phyloP scores from a whole-genome alignment of 2,797 vertebrate species.

The Acanthurus tractus region DNA sequence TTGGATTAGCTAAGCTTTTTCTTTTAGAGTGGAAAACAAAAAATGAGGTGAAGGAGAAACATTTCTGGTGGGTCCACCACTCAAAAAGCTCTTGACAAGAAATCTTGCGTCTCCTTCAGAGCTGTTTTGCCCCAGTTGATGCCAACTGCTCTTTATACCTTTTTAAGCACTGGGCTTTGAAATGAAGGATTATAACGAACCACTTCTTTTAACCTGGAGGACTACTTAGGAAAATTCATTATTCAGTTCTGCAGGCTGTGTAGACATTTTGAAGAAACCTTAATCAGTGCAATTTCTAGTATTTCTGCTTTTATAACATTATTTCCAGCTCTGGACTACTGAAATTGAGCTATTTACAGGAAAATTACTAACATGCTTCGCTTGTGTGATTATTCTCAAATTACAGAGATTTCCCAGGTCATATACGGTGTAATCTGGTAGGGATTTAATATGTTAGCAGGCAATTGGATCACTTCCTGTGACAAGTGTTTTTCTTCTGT shows the following conservation, averaged over 20 bases:
- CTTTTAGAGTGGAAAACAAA: conserved; percentile 27
- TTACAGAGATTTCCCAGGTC: not conserved
- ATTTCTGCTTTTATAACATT: conserved; percentile 3
- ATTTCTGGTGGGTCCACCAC: conserved; percentile 21
- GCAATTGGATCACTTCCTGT: not conserved
- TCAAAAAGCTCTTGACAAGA: conserved; percentile 39
- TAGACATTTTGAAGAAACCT: conserved; percentile 27
- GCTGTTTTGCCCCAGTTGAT: conserved; percentile 29
- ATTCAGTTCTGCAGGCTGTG: conserved; percentile 11
- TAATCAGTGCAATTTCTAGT: conserved; percentile 20
- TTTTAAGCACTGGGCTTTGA: conserved; percentile 48
- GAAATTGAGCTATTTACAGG: conserved; percentile 15
- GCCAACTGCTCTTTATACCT: conserved; percentile 48
- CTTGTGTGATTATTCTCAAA: conserved; percentile 28
- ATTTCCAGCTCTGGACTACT: conserved; percentile 13
- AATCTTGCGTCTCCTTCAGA: conserved; percentile 42
- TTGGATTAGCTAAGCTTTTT: not conserved
- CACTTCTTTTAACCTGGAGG: conserved; percentile 36
- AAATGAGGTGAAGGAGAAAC: conserved; percentile 29
- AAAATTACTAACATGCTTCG: conserved; percentile 9
- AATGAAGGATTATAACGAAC: conserved; percentile 26
- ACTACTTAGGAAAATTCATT: conserved; percentile 54
- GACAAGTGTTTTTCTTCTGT: not conserved
- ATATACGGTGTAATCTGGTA: not conserved
- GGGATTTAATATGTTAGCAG: not conserved